A percentile compares a stretch with the other conserved stretches of the same genome.
Conservation (phyloP, 2,797 vertebrate species). For the Pseudochaenichthys georgianus region DNA sequence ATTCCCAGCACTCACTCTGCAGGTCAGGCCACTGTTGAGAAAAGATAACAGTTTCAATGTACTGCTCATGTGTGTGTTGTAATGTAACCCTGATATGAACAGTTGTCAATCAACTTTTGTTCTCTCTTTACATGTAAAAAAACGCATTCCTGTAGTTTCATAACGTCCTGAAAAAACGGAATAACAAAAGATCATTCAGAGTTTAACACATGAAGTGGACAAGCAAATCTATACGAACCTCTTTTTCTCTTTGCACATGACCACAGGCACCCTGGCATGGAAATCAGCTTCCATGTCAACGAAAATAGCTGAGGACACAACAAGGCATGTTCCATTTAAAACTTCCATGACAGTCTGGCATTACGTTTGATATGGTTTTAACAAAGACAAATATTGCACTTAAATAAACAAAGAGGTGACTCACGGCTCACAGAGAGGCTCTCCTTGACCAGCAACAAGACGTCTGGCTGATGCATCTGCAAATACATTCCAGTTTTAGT, state of each 20-base stretch:
- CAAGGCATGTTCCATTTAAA: neutral
- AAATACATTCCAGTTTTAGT: constrained; percentile 75
- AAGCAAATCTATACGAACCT: constrained; percentile 79
- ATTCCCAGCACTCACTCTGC: constrained; percentile 97
- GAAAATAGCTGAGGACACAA: constrained; percentile 86
- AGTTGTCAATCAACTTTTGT: neutral
- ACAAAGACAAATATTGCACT: neutral
- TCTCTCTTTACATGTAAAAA: neutral
- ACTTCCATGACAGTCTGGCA: neutral
- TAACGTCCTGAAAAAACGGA: neutral
- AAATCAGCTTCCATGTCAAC: constrained; percentile 93
- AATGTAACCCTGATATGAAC: neutral
- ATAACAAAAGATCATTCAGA: neutral
- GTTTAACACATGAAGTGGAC: neutral
- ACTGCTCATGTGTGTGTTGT: neutral
- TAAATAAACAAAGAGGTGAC: constrained; percentile 65
- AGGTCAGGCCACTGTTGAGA: constrained; percentile 88
- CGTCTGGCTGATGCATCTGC: constrained; percentile 96
- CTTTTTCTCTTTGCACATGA: constrained; percentile 93
- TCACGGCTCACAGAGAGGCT: constrained; percentile 91
- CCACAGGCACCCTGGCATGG: constrained; percentile 93
- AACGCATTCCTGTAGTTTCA: neutral
- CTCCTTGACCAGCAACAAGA: constrained; percentile 93
- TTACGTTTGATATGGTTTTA: neutral
- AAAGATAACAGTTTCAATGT: constrained; percentile 12